Evolutionary conservation across 2,797 vertebrate genomes (phyloP), one percentile per base, ranked within the genome.

Genomic region (Myotis daubentonii): DNA sequence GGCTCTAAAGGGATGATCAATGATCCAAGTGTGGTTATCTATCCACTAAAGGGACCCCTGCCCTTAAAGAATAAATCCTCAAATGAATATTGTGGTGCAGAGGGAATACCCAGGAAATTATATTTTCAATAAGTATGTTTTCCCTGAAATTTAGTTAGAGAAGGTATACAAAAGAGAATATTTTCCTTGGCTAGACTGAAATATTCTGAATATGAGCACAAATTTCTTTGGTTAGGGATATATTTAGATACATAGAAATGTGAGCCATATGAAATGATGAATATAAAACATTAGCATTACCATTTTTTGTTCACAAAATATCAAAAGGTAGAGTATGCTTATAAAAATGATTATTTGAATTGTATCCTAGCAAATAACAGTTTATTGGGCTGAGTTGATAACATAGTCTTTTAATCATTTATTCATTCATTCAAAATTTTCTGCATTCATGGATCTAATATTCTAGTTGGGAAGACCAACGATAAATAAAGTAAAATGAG

Each of bases 181-280:
- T n/a, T 80, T 6, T 65, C 17, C 36, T 70, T 81, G 36, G 36
- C 10, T 86, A 78, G 38, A 57, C 7, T 78, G 47, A 94, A 89
- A 66, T 38, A 76, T 65, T 92, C 28, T 76, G 33, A 96, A 72
- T 30, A 75, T 82, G 8, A 68, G 36, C 3, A 87, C 25, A 70
- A 70, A 13, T 90, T 94, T 89, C 17, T n/a, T 76, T 83, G 11
- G 3, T 92, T 68, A 86, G 30, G 85, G 20, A 75, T 81, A 74
- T 68, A 79, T 78, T 47, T 86, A 87, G 33, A 55, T 28, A 83
- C 28, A 41, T 41, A 89, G 3, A 74, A 66, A 80, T 51, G 62
- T 83, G 20, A 79, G 3, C n/a, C 55, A 83, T 60, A 60, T 60
- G 28, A 60, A 60, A 60, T 60, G 5, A 60, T 60, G 55, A 60